Evolutionary conservation across 2,113 vertebrate species (phyloP).

Genomic region (Psephotus haematonotus): DNA sequence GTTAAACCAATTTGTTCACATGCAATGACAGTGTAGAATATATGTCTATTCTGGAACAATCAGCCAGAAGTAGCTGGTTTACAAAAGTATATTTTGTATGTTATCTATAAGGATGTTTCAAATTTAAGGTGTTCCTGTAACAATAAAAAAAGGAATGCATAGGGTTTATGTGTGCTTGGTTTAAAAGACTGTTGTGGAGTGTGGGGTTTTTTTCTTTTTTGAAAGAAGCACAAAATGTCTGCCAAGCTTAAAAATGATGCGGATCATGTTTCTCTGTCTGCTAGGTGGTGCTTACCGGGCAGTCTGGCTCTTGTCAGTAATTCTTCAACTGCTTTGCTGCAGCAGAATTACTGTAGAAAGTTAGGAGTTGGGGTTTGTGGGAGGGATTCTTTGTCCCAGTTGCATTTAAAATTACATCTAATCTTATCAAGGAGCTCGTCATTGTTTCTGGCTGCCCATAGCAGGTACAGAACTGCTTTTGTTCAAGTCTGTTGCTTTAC

Average conservation of each 20-base stretch:
- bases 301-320: slow-evolving; percentile 77
- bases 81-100: neutral
- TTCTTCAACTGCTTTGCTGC: slow-evolving; percentile 73
- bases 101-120: neutral
- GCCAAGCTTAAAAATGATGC: slow-evolving; percentile 71
- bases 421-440: slow-evolving; percentile 84
- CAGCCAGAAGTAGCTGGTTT: neutral
- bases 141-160: slow-evolving; percentile 19
- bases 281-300: slow-evolving; percentile 68
- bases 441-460: slow-evolving; percentile 82
- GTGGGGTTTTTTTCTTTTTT: neutral
- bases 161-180: slow-evolving; percentile 13
- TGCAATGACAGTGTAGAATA: neutral
- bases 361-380: slow-evolving; percentile 63
- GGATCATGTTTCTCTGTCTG: slow-evolving; percentile 76
- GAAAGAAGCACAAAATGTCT: slow-evolving; percentile 73
- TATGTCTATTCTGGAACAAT: neutral
- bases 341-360: slow-evolving; percentile 78
- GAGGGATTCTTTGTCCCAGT: slow-evolving; percentile 77
- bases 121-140: slow-evolving; percentile 10
- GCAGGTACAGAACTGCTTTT: slow-evolving; percentile 91
- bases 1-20: neutral
- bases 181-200: slow-evolving; percentile 30
- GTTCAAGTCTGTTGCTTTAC: slow-evolving; percentile 80
- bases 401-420: slow-evolving; percentile 83